Conservation (phyloP, 2,113 vertebrate species). For the Peromyscus polionotus region DNA sequence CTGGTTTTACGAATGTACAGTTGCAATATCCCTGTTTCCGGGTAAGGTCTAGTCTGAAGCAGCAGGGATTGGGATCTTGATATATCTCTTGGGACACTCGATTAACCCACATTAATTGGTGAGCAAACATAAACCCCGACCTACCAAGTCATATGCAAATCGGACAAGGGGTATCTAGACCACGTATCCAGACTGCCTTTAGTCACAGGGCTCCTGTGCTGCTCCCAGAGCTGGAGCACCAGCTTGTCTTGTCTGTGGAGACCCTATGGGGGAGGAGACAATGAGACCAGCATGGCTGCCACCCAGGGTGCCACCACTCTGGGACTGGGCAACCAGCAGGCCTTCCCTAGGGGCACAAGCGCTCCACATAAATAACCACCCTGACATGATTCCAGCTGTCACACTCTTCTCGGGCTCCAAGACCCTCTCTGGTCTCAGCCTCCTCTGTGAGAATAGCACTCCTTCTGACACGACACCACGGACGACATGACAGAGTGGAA, state of each 20-base stretch:
- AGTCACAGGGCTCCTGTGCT: background rate
- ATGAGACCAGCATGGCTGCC: background rate
- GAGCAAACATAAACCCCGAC: background rate
- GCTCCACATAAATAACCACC: background rate
- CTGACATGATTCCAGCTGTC: rapidly evolving
- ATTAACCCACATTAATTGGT: background rate
- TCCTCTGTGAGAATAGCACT: conserved; percentile 4
- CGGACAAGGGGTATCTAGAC: background rate
- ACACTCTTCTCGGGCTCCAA: background rate
- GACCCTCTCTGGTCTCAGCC: background rate
- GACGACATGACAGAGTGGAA: background rate
- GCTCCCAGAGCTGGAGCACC: background rate
- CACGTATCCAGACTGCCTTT: background rate
- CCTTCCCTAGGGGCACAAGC: background rate
- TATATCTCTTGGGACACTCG: background rate
- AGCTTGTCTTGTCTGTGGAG: background rate
- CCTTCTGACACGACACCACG: background rate
- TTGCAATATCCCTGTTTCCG: background rate
- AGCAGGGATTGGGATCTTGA: background rate
- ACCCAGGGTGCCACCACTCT: no score
- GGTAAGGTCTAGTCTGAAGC: background rate
- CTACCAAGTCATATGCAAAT: background rate
- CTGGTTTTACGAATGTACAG: background rate
- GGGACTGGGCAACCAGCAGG: background rate
- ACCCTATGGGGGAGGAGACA: background rate